A percentile compares a stretch with the other conserved stretches of the same genome.
Evolutionary conservation across 2,797 vertebrate species (phyloP).

Genomic region (Alcedo quadribrachys): DNA sequence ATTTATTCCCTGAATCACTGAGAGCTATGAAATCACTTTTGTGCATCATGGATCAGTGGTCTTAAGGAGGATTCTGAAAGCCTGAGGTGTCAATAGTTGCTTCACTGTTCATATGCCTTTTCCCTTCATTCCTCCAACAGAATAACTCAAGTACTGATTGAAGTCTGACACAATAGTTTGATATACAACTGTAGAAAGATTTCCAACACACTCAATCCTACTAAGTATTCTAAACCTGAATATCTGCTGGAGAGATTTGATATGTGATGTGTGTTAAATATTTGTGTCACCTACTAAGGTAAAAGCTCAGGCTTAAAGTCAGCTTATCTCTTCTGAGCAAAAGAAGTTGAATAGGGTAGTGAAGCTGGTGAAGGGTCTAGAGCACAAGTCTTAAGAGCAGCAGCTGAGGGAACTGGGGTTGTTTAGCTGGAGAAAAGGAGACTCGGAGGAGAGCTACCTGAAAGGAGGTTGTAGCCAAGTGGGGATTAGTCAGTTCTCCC

Average conservation of each 20-base stretch:
- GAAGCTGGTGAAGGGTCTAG: too few species aligned
- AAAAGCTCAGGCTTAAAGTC: not conserved
- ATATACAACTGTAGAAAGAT: not conserved
- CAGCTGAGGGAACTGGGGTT: too few species aligned
- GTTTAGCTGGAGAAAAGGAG: too few species aligned
- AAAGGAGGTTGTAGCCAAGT: too few species aligned
- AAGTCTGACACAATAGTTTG: not conserved
- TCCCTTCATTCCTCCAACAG: fast-evolving
- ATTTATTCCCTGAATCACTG: not conserved
- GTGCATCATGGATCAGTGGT: not conserved
- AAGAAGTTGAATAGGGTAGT: not conserved
- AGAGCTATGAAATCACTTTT: not conserved
- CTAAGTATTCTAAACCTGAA: not conserved
- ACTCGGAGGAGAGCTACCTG: too few species aligned
- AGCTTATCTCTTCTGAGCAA: not conserved
- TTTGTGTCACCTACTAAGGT: not conserved
- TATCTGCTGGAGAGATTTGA: not conserved
- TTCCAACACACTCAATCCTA: not conserved
- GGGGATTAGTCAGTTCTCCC: too few species aligned
- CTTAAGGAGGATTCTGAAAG: not conserved
- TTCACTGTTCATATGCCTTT: not conserved
- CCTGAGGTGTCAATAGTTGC: not conserved
- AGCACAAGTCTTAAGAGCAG: too few species aligned
- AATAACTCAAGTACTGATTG: not conserved
- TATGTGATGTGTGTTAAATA: not conserved